Evolutionary conservation across 2,113 vertebrate species (phyloP).

Genomic region (Polypterus bichir): DNA sequence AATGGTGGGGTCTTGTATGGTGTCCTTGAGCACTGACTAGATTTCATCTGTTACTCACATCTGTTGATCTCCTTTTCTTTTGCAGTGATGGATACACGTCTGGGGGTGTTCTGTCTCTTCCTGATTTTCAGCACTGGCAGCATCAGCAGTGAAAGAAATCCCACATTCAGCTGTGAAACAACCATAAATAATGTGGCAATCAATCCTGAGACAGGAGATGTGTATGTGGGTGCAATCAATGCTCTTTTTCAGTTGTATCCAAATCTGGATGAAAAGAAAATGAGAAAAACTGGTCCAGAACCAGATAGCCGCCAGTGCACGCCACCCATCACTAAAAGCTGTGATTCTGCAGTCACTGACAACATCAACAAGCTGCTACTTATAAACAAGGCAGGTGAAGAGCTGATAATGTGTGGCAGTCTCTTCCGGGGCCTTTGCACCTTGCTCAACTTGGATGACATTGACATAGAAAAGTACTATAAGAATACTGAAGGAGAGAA

Average conservation of each 20-base stretch:
- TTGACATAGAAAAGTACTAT: conserved; percentile 57
- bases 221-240: conserved; percentile 82
- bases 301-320: conserved; percentile 74
- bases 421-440: conserved; percentile 86
- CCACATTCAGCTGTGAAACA: conserved; percentile 37
- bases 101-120: conserved; percentile 16
- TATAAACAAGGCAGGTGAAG: conserved; percentile 41
- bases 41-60: conserved; percentile 23
- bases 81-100: conserved; percentile 13
- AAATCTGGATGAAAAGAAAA: conserved; percentile 36
- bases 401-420: conserved; percentile 79
- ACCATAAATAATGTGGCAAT: conserved; percentile 74
- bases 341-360: conserved; percentile 52
- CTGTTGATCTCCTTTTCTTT: neutral
- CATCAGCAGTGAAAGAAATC: conserved; percentile 6
- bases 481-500: conserved; percentile 78
- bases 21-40: conserved; percentile 10
- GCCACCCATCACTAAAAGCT: conserved; percentile 69
- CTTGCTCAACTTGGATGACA: conserved; percentile 57
- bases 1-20: conserved; percentile 28
- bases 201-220: conserved; percentile 53
- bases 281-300: conserved; percentile 49
- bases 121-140: conserved; percentile 2
- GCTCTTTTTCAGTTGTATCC: conserved; percentile 65
- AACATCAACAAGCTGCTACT: conserved; percentile 86